Conservation (phyloP, 2,888 invertebrate species). For the Polia nebulosa region DNA sequence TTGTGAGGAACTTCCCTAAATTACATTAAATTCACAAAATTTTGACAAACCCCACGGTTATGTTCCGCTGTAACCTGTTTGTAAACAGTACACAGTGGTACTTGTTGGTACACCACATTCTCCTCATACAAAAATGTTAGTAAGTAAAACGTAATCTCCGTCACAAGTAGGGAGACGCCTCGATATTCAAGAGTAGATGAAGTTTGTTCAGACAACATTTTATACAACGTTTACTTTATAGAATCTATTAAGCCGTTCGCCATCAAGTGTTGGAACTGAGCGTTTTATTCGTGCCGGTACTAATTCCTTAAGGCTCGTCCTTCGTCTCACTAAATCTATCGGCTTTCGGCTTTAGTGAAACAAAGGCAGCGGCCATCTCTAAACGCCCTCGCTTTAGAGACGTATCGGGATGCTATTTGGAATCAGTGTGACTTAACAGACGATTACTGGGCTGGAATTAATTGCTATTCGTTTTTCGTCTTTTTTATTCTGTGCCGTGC, state of each 20-base stretch:
- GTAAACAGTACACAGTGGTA: background rate
- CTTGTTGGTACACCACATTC: background rate
- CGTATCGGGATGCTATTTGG: conserved; percentile 45
- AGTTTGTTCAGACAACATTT: conserved; percentile 54
- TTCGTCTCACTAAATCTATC: conserved; percentile 67
- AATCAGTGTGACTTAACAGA: conserved; percentile 53
- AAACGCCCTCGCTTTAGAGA: conserved; percentile 51
- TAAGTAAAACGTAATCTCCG: conserved; percentile 44
- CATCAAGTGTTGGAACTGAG: conserved; percentile 44
- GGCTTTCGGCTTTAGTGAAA: conserved; percentile 68
- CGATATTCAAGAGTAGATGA: conserved; percentile 25
- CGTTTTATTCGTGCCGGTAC: conserved; percentile 69
- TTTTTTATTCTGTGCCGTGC: conserved; percentile 27
- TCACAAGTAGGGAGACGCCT: conserved; percentile 45
- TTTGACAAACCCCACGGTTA: background rate
- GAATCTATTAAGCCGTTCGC: conserved; percentile 53
- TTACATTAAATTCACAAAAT: conserved; percentile 1
- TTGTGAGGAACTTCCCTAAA: background rate
- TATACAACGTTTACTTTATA: conserved; percentile 49
- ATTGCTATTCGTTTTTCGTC: conserved; percentile 37
- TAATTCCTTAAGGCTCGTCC: conserved; percentile 66
- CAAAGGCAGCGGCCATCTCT: conserved; percentile 63
- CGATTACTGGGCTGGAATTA: conserved; percentile 50
- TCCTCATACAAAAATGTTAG: conserved; percentile 21
- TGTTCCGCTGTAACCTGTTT: background rate